These are phyloP conservation scores for Lypha dubia DNA, from an alignment of 2,888 invertebrate genomes.

Conservation along the genomic window DNA sequence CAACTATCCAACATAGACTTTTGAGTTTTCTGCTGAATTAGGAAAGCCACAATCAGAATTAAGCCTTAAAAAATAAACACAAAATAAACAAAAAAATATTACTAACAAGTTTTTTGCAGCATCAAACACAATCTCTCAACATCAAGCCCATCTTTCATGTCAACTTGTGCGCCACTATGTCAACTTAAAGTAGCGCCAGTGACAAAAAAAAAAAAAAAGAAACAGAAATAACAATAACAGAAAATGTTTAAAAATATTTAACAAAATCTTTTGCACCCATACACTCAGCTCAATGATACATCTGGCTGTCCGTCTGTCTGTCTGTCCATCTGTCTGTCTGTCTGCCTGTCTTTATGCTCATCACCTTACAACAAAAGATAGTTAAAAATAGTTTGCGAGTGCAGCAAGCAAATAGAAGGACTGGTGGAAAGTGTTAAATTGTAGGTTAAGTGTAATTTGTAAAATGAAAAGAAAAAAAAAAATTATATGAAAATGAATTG, in stretches of 20 bases:
- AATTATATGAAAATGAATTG: constrained; percentile 24
- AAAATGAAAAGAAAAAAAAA: constrained; percentile 3
- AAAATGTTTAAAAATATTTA: constrained; percentile 40
- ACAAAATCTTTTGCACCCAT: constrained; percentile 41
- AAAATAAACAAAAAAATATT: constrained; percentile 8
- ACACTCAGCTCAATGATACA: constrained; percentile 4
- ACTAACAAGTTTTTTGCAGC: neutral
- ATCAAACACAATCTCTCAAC: constrained; percentile 30
- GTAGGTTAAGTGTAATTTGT: constrained; percentile 70
- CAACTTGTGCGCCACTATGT: constrained; percentile 44
- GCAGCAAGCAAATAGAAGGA: constrained; percentile 32
- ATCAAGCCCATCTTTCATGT: constrained; percentile 16
- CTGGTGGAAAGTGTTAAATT: constrained; percentile 67
- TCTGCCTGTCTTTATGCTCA: neutral
- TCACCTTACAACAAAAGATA: neutral
- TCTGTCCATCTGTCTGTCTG: neutral
- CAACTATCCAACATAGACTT: neutral
- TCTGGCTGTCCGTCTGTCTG: neutral
- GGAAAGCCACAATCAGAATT: constrained; percentile 36
- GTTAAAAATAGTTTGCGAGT: neutral
- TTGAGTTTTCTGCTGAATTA: neutral
- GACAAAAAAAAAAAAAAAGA: constrained; percentile 34
- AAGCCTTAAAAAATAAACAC: neutral
- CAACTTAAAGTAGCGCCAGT: constrained; percentile 40
- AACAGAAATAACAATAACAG: too few species aligned